Evolutionary conservation across 2,888 invertebrate genomes (phyloP).

Genomic region (Pyrrhosoma nymphula): DNA sequence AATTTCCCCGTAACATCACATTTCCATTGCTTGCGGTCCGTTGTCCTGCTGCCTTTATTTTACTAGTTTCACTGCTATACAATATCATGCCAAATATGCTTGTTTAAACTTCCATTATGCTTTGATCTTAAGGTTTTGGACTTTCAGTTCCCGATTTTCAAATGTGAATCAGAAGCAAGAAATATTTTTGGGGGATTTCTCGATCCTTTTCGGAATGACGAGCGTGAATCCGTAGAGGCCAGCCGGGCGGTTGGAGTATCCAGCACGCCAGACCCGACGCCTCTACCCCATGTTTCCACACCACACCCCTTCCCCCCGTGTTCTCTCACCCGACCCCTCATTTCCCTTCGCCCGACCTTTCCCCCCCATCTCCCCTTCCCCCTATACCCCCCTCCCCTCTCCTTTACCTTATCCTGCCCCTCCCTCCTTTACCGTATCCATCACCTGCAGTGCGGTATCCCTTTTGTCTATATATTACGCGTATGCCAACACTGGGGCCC

Average conservation of each 20-base stretch:
- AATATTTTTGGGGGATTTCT: not conserved
- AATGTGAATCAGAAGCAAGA: too few relatives aligned
- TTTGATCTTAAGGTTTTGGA: too few relatives aligned
- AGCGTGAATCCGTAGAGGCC: not conserved
- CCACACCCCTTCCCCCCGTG: not conserved
- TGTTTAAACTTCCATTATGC: too few relatives aligned
- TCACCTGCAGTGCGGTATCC: constrained; percentile 65
- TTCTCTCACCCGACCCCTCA: not conserved
- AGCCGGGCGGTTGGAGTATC: not conserved
- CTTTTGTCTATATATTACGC: constrained; percentile 65
- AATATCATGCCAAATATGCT: too few relatives aligned
- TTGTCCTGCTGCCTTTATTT: too few relatives aligned
- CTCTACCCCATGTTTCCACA: not conserved
- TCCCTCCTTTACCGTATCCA: constrained; percentile 56
- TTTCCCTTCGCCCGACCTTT: not conserved
- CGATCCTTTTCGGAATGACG: not conserved
- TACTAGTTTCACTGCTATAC: too few relatives aligned
- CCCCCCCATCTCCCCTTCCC: not conserved
- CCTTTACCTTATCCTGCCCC: not conserved
- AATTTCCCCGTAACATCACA: too few relatives aligned
- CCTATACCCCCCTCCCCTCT: not conserved
- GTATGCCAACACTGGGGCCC: constrained; percentile 34
- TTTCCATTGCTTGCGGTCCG: too few relatives aligned
- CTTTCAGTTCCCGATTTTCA: too few relatives aligned
- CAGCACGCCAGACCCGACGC: not conserved